A percentile compares a stretch with the other conserved stretches of the same genome.
phyloP scores from a whole-genome alignment of 2,797 vertebrate species.

The Silurus aristotelis region DNA sequence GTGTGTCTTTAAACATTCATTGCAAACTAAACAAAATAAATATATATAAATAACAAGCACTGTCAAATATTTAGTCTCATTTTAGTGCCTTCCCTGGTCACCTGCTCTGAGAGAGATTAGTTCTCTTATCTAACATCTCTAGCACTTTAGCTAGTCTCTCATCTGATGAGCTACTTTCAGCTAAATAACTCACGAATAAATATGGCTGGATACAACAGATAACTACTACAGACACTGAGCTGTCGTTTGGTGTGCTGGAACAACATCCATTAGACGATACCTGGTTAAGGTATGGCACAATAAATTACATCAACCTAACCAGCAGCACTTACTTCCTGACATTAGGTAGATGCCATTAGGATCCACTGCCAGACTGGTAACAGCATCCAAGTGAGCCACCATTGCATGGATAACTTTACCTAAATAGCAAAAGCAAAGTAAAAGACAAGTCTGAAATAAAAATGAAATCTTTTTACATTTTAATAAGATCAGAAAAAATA shows the following conservation, averaged over 20 bases:
- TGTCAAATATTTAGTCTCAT: no score
- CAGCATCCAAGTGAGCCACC: constrained; percentile 98
- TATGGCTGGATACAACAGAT: not conserved
- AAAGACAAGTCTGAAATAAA: not conserved
- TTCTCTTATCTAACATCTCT: not conserved
- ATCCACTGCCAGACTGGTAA: constrained; percentile 97
- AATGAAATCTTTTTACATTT: not conserved
- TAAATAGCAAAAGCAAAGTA: constrained; percentile 61
- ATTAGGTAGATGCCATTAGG: constrained; percentile 99
- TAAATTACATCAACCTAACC: not conserved
- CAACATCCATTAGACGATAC: not conserved
- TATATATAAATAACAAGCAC: no score
- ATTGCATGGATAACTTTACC: constrained; percentile 97
- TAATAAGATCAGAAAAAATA: not conserved
- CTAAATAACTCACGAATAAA: not conserved
- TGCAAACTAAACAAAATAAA: not conserved
- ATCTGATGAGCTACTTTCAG: not conserved
- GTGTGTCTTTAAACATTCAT: not conserved
- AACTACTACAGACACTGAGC: not conserved
- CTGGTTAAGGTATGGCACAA: not conserved
- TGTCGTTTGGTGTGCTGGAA: not conserved
- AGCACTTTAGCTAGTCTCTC: not conserved
- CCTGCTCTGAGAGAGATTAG: not conserved
- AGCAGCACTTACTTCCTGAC: constrained; percentile 89
- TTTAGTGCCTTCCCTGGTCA: no score